Percentiles rank a stretch among this genome's conserved stretches.
phyloP scores from a whole-genome alignment of 1,140 invertebrate genomes.

The Euura saliciscinereae region DNA sequence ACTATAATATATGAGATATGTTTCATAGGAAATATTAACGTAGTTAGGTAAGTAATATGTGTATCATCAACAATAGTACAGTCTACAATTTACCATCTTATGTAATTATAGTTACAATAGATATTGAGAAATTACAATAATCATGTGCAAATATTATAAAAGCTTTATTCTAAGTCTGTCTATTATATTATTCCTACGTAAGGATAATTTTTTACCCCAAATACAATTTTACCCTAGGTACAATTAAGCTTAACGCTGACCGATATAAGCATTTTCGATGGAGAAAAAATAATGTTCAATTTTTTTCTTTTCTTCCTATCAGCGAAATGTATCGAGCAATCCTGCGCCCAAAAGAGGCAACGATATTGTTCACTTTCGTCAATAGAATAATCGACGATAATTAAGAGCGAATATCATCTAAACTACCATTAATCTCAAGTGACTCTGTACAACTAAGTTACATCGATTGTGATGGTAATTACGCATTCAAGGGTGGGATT shows the following conservation, averaged over 20 bases:
- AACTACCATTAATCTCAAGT: no score
- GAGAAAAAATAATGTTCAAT: neutral
- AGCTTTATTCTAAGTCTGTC: neutral
- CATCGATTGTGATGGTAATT: no score
- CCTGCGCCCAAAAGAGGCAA: neutral
- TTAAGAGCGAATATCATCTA: no score
- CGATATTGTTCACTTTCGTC: neutral
- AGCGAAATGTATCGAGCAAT: neutral
- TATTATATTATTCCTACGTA: no score
- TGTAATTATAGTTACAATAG: neutral
- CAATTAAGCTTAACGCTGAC: neutral
- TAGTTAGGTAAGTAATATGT: no score
- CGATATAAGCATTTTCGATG: neutral
- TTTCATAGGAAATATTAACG: neutral
- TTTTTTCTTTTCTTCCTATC: no score
- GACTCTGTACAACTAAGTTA: no score
- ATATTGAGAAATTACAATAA: neutral
- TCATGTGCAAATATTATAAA: slow-evolving; percentile 5
- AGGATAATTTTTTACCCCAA: no score
- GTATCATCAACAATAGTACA: neutral
- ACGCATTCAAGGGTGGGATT: no score
- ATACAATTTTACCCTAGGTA: no score
- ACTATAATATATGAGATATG: neutral
- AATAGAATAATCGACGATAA: no score
- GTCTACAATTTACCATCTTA: neutral